Percentiles rank a stretch among this genome's conserved stretches.
Conservation (phyloP, 2,797 vertebrate genomes). For the Meriones psammophilus region DNA sequence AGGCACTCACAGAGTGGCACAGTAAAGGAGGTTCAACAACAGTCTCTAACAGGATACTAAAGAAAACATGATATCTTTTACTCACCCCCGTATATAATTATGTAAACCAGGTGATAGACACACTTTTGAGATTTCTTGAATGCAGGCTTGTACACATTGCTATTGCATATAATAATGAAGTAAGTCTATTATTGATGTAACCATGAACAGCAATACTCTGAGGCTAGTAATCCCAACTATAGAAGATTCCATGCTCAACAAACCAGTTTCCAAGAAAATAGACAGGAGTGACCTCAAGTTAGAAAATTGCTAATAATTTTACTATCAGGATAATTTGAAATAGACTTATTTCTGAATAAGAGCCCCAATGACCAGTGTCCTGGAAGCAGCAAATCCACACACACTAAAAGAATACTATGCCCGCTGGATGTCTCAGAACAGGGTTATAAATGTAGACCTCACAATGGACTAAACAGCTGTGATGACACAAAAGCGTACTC, state of each 20-base stretch:
- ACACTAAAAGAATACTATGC: background rate
- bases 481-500: background rate
- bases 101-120: background rate
- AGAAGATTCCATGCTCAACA: background rate
- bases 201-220: background rate
- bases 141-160: rapidly evolving
- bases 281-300: background rate
- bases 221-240: background rate
- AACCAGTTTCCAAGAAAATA: background rate
- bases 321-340: background rate
- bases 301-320: background rate
- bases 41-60: background rate
- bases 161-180: background rate
- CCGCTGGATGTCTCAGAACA: background rate
- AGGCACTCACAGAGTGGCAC: background rate
- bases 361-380: background rate
- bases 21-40: too few relatives aligned
- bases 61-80: background rate
- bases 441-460: background rate
- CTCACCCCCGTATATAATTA: background rate
- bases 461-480: background rate
- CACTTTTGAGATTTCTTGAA: background rate
- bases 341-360: background rate
- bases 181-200: too few relatives aligned
- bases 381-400: background rate